Percentiles rank a stretch among this genome's conserved stretches.
phyloP scores from a whole-genome alignment of 2,888 invertebrate species.

The Mimas tiliae region DNA sequence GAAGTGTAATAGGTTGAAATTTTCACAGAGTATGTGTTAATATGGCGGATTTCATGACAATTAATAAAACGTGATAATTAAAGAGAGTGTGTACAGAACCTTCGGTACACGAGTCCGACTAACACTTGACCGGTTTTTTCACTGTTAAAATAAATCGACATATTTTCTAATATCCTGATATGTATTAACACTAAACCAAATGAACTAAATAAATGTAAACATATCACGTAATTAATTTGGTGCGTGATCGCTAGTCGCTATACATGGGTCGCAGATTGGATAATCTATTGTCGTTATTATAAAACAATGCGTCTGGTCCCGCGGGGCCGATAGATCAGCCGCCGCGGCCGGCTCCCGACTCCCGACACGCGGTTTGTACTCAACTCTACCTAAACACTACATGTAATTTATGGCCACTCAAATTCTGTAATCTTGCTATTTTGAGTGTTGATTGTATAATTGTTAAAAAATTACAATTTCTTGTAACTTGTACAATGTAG shows the following conservation, averaged over 20 bases:
- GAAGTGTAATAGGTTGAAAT: too few species aligned
- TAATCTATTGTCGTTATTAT: conserved; percentile 35
- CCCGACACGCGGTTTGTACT: neutral
- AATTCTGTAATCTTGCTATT: neutral
- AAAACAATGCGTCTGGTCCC: conserved; percentile 39
- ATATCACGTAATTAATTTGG: conserved; percentile 2
- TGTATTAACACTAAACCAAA: neutral
- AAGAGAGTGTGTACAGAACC: too few species aligned
- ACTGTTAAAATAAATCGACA: too few species aligned
- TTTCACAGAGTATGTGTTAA: too few species aligned
- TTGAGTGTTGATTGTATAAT: too few species aligned
- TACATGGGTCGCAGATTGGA: conserved; percentile 25
- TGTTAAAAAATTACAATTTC: too few species aligned
- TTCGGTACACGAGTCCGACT: too few species aligned
- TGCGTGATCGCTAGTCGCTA: neutral
- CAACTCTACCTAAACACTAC: conserved; percentile 14
- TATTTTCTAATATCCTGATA: too few species aligned
- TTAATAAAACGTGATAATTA: too few species aligned
- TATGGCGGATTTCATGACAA: too few species aligned
- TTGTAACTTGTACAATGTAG: too few species aligned
- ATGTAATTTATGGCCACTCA: conserved; percentile 7
- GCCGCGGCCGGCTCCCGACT: conserved; percentile 31
- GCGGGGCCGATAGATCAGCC: conserved; percentile 44
- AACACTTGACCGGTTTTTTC: too few species aligned
- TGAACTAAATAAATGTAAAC: neutral